Base-by-base conservation (phyloP, 2,888 invertebrate genomes). In the Blera fallax region DNA sequence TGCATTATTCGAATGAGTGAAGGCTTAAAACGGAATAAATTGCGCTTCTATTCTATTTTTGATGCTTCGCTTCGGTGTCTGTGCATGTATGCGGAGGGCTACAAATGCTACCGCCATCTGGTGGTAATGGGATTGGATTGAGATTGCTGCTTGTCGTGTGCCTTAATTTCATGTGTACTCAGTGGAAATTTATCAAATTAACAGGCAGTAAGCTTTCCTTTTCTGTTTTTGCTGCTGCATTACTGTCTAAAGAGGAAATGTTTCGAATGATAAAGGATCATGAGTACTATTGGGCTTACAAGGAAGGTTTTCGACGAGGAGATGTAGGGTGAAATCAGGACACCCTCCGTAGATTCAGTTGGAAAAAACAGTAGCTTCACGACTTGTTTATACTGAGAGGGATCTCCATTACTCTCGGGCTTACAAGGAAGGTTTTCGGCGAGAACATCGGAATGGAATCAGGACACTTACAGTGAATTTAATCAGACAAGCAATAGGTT, bases 1-100 rank as follows among this genome's bases (percentile, higher is more conserved):
- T 87, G 87, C 87, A 87, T 87, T 87, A 87, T 82, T 82, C 87
- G 87, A 87, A 87, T 87, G 87, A 87, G 87, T 82, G 77, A 87
- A 87, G 77, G 87, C 77, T 77, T 82, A 82, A 78, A 87, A 78
- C 56, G 82, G 87, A 73, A 82, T 82, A 73, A 82, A 78, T 82
- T 87, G 82, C 72, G 56, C 45, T 87, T 78, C 73, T 69, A 69
- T 73, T 77, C 69, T 45, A 67, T 77, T 70, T 62, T 34, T 64
- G 50, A 64, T 79, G 50, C 54, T 67, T 27, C 43, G n/a, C 29
- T 67, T n/a, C n/a, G n/a, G n/a, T n/a, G n/a, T n/a, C 18, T n/a
- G n/a, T 64, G 11, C 27, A 6, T 60, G 21, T 64, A 5, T 69
- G 54, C 48, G 24, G 40, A 37, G 48, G 24, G 3, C 34, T 27